A percentile compares a stretch with the other conserved stretches of the same genome.
These are phyloP conservation scores for Metaphire vulgaris DNA, from an alignment of 1,140 invertebrate genomes.

Conservation along the genomic window DNA sequence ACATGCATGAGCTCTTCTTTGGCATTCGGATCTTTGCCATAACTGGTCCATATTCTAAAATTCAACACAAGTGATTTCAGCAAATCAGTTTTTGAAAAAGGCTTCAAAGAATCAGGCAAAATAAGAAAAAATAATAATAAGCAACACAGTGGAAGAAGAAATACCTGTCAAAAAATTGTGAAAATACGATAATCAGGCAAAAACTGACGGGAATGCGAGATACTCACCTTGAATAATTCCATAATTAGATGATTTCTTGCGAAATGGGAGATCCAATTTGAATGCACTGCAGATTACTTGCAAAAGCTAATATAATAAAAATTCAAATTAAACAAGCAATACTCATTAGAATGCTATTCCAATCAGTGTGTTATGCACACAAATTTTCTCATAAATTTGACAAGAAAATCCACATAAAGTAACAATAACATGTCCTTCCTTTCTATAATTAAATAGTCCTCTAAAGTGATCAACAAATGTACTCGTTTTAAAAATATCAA, in stretches of 20 bases:
- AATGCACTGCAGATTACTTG: conserved; percentile 75
- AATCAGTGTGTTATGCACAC: no score
- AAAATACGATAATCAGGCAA: conserved; percentile 11
- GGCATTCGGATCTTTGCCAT: conserved; percentile 55
- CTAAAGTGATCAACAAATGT: no score
- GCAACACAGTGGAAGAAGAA: neutral
- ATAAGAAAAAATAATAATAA: neutral
- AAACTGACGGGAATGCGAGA: no score
- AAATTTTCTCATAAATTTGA: no score
- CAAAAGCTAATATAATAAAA: conserved; percentile 65
- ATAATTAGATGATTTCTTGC: conserved; percentile 54
- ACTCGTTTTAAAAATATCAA: no score
- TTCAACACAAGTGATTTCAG: no score
- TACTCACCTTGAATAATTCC: conserved; percentile 54
- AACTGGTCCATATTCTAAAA: conserved; percentile 46
- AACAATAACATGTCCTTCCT: no score
- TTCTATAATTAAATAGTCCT: no score
- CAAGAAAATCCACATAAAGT: no score
- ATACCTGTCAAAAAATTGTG: neutral
- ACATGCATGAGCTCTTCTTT: conserved; percentile 67
- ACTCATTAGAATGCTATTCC: no score
- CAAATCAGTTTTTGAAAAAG: no score
- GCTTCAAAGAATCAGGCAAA: neutral
- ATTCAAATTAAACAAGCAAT: no score
- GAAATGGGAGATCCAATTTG: conserved; percentile 68